These are phyloP conservation scores for Phthorimaea operculella DNA, from an alignment of 1,140 invertebrate species.

Conservation along the genomic window DNA sequence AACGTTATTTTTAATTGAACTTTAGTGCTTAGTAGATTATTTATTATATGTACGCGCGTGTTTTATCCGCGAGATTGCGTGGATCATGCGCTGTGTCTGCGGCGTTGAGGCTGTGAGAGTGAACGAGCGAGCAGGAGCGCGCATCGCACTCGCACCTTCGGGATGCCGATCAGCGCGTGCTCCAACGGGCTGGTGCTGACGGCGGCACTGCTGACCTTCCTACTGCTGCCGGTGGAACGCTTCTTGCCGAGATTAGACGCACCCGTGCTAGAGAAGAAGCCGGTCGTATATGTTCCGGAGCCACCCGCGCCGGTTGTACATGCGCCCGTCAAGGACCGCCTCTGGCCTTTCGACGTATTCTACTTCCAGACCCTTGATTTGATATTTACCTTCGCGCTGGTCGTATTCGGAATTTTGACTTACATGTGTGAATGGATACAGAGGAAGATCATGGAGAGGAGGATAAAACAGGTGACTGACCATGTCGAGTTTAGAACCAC, in stretches of 20 bases:
- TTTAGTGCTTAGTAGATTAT: too few species aligned
- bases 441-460: slow-evolving; percentile 51
- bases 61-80: not conserved
- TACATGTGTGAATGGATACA: slow-evolving; percentile 56
- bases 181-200: slow-evolving; percentile 38
- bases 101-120: not conserved
- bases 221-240: slow-evolving; percentile 43
- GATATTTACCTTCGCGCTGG: slow-evolving; percentile 27
- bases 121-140: not conserved
- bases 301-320: slow-evolving; percentile 4
- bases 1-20: too few species aligned
- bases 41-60: too few species aligned
- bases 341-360: slow-evolving; percentile 23
- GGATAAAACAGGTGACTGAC: slow-evolving; percentile 50
- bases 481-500: not conserved
- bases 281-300: not conserved
- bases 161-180: slow-evolving; percentile 44
- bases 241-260: slow-evolving; percentile 32
- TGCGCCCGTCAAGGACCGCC: not conserved
- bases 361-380: slow-evolving; percentile 37
- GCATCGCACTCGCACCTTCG: slow-evolving; percentile 2
- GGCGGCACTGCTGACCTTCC: slow-evolving; percentile 35
- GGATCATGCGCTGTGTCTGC: not conserved
- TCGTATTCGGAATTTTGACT: slow-evolving; percentile 28
- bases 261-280: slow-evolving; percentile 13